Conservation (phyloP, 30 jellyfish, hydroid and myxozoan genomes). For the Sanderia malayensis region DNA sequence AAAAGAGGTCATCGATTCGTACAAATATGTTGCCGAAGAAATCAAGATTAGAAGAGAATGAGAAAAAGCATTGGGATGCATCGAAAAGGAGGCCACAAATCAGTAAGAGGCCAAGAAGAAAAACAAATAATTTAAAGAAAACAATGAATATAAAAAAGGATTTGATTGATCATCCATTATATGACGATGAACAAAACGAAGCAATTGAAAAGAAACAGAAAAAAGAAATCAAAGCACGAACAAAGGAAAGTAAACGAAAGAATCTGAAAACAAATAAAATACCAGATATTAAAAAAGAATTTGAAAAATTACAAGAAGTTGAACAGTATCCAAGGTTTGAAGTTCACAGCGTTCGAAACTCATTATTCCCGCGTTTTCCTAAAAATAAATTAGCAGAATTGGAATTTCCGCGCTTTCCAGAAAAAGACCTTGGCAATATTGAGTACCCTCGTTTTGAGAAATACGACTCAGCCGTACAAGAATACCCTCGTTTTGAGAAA, state of each 20-base stretch:
- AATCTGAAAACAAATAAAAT: neutral
- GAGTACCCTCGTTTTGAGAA: conserved; percentile 35
- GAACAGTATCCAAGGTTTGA: conserved; percentile 58
- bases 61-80: too few species aligned
- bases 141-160: neutral
- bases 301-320: conserved; percentile 14
- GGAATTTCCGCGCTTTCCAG: conserved; percentile 27
- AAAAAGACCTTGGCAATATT: neutral
- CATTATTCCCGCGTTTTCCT: conserved; percentile 50
- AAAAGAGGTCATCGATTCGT: neutral
- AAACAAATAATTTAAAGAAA: neutral
- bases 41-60: neutral
- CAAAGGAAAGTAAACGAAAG: neutral
- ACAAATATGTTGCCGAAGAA: neutral
- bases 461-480: neutral
- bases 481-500: neutral
- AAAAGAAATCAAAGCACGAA: conserved; percentile 1
- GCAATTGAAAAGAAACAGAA: neutral
- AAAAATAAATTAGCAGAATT: neutral
- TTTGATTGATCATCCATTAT: conserved; percentile 37
- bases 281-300: conserved; percentile 30
- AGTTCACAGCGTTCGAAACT: neutral
- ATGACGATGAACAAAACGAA: conserved; percentile 34
- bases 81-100: too few species aligned
- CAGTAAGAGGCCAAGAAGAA: neutral